Conservation (phyloP, 2,888 invertebrate species). For the Zeuzera pyrina region DNA sequence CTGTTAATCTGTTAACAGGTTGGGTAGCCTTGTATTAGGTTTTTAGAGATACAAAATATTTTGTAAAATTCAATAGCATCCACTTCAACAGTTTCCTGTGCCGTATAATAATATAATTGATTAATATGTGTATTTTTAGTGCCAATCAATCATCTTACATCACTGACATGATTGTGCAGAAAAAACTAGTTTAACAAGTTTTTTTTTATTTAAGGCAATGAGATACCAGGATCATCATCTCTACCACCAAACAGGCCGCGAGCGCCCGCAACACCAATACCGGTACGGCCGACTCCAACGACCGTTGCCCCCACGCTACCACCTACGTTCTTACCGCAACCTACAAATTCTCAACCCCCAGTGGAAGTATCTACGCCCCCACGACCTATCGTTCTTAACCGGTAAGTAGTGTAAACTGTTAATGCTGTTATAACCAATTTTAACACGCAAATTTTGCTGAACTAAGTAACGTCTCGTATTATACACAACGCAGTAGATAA, state of each 20-base stretch:
- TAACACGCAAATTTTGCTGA: too few relatives aligned
- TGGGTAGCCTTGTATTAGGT: too few relatives aligned
- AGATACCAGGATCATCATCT: conserved; percentile 18
- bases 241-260: conserved; percentile 18
- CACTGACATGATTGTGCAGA: neutral
- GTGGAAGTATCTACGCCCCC: conserved; percentile 22
- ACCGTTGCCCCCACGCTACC: conserved; percentile 9
- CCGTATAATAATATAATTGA: too few relatives aligned
- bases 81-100: too few relatives aligned
- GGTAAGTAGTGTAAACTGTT: conserved; percentile 20
- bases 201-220: conserved; percentile 16
- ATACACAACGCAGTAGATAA: too few relatives aligned
- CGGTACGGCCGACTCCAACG: conserved; percentile 16
- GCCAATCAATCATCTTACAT: too few relatives aligned
- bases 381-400: conserved; percentile 33
- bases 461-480: too few relatives aligned
- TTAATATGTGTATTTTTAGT: too few relatives aligned
- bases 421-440: neutral
- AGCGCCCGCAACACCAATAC: conserved; percentile 16
- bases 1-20: too few relatives aligned
- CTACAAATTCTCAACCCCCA: conserved; percentile 10
- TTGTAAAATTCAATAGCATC: too few relatives aligned
- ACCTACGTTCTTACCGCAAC: conserved; percentile 7
- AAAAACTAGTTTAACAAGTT: neutral
- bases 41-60: too few relatives aligned